A percentile compares a stretch with the other conserved stretches of the same genome.
Conservation (phyloP, 2,888 invertebrate species). For the Eudasyphora cyanicolor region DNA sequence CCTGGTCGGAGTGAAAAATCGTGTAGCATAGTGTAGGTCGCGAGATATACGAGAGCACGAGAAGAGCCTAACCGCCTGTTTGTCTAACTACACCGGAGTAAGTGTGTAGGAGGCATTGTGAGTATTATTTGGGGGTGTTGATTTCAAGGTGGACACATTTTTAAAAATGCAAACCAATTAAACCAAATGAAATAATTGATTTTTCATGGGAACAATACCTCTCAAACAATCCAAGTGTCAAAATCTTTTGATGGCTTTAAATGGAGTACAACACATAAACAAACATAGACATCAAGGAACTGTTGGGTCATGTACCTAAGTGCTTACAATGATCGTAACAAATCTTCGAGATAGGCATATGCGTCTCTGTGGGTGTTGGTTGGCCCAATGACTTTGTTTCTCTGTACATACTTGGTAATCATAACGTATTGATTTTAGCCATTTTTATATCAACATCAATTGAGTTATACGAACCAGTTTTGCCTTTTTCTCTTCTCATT, state of each 20-base stretch:
- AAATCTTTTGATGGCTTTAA: not conserved
- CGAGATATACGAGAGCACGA: no score
- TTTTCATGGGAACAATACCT: conserved; percentile 17
- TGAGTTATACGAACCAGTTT: not conserved
- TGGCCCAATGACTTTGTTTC: no score
- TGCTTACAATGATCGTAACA: not conserved
- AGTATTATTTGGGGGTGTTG: not conserved
- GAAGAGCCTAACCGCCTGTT: not conserved
- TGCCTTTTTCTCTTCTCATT: not conserved
- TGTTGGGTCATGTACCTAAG: not conserved
- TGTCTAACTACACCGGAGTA: not conserved
- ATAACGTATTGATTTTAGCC: not conserved
- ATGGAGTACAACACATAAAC: not conserved
- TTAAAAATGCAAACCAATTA: not conserved
- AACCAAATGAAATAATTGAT: not conserved
- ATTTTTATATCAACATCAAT: not conserved
- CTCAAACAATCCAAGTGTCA: not conserved
- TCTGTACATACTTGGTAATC: no score
- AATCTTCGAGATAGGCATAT: no score
- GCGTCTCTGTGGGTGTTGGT: no score
- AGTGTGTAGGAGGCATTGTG: conserved; percentile 1
- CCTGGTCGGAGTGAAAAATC: no score
- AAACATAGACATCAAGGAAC: conserved; percentile 34
- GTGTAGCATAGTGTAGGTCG: no score
- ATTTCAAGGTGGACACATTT: conserved; percentile 38